Evolutionary conservation across 2,888 invertebrate species (phyloP), one percentile per base, ranked within the genome.

Genomic region (Parnassius orleans): DNA sequence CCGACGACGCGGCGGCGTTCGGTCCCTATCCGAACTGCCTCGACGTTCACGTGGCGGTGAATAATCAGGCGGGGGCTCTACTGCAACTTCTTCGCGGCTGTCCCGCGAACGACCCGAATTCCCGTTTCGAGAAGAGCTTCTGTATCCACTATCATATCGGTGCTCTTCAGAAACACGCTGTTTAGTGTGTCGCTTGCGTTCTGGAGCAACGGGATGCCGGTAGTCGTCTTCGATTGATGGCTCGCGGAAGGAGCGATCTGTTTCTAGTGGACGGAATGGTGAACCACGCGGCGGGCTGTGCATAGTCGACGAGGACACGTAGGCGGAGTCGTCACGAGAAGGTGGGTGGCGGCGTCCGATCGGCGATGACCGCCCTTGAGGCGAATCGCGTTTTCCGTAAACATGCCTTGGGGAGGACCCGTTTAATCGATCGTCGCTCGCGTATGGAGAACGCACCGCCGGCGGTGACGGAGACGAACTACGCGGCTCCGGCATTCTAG

Each of bases 21-120:
- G 81, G 55, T 90, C 90, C 60, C 89, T 80, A 33, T 90, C 90
- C 0, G 87, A 86, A 68, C 87, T 89, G 14, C 81, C 85, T 47
- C 89, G 83, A 11, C 90, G 84, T 63, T 89, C 91, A 57, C 90
- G 90, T 10, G 94, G 93, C 10, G 95, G 95, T 1, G 95, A 95
- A 73, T 95, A 95, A 75, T 95, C 95, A 2, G 95, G 95, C 2
- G 95, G 94, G 9, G 95, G 95, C 74, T 95, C 95, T 33, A 90
- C 87, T 1, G 93, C 86, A 42, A 89, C 93, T 72, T 90, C 90
- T 57, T 91, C 90, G 24, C 83, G 86, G 59, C 90, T 89, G 65
- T 90, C 90, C 1, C 90, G 84, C 0, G 91, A 91, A 19, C 92
- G 83, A 5, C 88, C 90, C 1, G 92, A 91, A 70, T 89, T 88